A percentile compares a stretch with the other conserved stretches of the same genome.
Evolutionary conservation across 2,113 vertebrate species (phyloP).

Genomic region (Corythoichthys haematopterus): DNA sequence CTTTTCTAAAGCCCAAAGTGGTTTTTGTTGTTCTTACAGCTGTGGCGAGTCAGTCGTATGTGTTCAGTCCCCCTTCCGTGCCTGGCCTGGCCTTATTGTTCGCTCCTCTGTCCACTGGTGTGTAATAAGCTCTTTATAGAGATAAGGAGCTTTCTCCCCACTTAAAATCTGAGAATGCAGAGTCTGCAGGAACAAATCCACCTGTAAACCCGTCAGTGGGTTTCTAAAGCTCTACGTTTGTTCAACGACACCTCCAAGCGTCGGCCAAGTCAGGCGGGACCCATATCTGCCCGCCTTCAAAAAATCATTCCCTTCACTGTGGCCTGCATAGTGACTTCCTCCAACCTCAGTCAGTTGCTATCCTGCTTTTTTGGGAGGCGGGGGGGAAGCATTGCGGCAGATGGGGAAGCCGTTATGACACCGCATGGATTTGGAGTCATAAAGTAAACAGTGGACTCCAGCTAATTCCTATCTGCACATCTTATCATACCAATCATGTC

Average conservation of each 20-base stretch:
- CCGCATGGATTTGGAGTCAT: conserved; percentile 44
- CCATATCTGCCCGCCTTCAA: conserved; percentile 29
- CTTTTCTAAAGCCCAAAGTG: neutral
- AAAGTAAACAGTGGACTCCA: conserved; percentile 48
- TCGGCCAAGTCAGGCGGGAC: conserved; percentile 39
- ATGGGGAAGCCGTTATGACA: conserved; percentile 45
- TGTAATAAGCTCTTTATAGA: conserved; percentile 73
- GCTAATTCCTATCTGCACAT: conserved; percentile 37
- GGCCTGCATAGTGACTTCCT: neutral
- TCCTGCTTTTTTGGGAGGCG: neutral
- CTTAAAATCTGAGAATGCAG: conserved; percentile 76
- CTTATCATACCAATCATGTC: conserved; percentile 24
- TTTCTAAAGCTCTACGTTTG: conserved; percentile 58
- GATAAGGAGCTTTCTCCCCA: conserved; percentile 75
- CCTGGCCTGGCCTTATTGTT: conserved; percentile 64
- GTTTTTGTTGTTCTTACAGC: neutral
- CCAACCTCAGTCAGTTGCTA: neutral
- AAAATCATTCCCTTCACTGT: neutral
- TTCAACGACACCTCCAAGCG: conserved; percentile 56
- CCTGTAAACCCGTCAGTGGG: conserved; percentile 72
- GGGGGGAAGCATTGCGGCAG: conserved; percentile 21
- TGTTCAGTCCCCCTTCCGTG: conserved; percentile 46
- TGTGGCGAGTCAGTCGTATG: conserved; percentile 33
- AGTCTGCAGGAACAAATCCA: conserved; percentile 78
- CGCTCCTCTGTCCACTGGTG: conserved; percentile 59